These are phyloP conservation scores for Cenopis cana DNA, from an alignment of 2,888 invertebrate genomes.

Conservation along the genomic window DNA sequence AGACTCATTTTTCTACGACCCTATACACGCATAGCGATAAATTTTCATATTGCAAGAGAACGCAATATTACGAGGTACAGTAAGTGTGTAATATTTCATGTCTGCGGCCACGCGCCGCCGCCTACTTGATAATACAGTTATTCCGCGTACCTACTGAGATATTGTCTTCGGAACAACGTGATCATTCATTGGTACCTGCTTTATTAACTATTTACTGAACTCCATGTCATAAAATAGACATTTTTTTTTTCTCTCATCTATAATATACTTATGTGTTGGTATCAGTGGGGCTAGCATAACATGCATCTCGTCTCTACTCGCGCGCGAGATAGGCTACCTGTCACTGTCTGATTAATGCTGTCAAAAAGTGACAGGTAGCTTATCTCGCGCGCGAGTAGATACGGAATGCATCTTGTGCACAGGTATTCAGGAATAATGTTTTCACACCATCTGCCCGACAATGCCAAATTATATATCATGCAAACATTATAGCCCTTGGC, in stretches of 20 bases:
- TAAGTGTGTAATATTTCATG: conserved; percentile 81
- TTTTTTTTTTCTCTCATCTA: not conserved
- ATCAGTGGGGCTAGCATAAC: no score
- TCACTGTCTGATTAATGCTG: no score
- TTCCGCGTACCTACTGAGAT: conserved; percentile 63
- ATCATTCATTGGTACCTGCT: conserved; percentile 51
- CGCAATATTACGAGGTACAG: conserved; percentile 77
- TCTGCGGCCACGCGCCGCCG: conserved; percentile 66
- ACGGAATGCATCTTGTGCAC: no score
- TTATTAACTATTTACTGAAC: conserved; percentile 42
- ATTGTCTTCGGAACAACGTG: conserved; percentile 58
- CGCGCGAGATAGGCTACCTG: no score
- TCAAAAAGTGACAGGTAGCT: no score
- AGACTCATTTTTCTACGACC: conserved; percentile 67
- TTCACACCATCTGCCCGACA: no score
- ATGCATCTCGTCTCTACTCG: no score
- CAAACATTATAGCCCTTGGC: no score
- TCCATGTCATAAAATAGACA: not conserved
- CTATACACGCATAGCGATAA: conserved; percentile 75
- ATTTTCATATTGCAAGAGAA: conserved; percentile 82
- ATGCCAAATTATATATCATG: no score
- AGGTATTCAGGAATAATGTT: not conserved
- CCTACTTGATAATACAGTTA: conserved; percentile 73
- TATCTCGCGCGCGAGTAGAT: no score
- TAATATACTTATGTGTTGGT: no score